phyloP scores from a whole-genome alignment of 2,113 vertebrate genomes.

The Lophotis ruficrista region DNA sequence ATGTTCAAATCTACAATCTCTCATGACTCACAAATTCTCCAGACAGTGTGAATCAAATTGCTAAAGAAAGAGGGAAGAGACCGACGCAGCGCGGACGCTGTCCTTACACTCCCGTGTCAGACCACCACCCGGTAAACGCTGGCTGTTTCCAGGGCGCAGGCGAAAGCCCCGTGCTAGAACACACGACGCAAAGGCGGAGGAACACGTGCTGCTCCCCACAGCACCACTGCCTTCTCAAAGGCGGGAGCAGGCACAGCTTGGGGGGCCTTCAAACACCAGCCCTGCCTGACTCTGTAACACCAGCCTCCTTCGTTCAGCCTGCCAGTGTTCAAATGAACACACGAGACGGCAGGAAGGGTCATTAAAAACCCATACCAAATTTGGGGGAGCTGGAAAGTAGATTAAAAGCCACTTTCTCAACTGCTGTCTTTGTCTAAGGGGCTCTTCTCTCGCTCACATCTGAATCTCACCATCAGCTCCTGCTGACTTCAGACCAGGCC shows the following conservation, averaged over 20 bases:
- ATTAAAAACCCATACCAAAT: not conserved
- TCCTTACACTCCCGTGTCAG: accelerated
- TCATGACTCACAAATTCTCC: not conserved
- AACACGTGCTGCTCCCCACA: not conserved
- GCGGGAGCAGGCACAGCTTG: accelerated
- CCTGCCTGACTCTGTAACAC: accelerated
- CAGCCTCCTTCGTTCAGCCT: not conserved
- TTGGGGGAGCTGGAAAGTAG: not conserved
- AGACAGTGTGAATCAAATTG: not conserved
- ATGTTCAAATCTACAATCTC: not conserved
- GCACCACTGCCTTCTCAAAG: accelerated
- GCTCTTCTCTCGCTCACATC: not conserved
- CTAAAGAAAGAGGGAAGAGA: not conserved
- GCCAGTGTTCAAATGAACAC: accelerated
- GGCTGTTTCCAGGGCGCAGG: not conserved
- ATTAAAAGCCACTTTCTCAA: not conserved
- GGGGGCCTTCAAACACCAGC: too few relatives aligned
- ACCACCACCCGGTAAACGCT: not conserved
- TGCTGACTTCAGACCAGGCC: not conserved
- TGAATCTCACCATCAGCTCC: not conserved
- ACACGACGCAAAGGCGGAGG: accelerated
- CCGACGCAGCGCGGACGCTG: accelerated
- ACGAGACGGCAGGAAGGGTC: accelerated
- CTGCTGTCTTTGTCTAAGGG: not conserved
- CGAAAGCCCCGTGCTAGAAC: too few relatives aligned